Base-by-base conservation (phyloP, 2,888 invertebrate genomes). In the Orthosia gracilis region DNA sequence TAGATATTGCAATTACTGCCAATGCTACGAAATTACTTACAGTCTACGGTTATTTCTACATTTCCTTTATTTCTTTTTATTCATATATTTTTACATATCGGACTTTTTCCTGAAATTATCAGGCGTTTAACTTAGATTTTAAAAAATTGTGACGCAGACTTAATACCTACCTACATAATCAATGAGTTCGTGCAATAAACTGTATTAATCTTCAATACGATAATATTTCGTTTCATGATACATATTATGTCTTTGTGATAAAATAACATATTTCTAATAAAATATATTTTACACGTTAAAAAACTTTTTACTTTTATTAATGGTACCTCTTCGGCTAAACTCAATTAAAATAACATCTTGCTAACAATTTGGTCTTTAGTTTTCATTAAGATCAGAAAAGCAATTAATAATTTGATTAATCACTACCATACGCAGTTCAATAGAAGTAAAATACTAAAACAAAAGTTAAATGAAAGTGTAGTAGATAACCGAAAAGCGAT, bases 401-500 rank as follows among this genome's bases (percentile, higher is more conserved):
- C 26, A 59, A 52, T 52, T 40, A 11, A 21, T 15, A 31, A 31
- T 59, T 40, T 50, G n/a, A n/a, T 18, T 18, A 3, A 50, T 49
- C 18, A 55, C 17, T 18, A 31, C 17, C 4, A 17, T 47, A 40
- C 18, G 26, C 40, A 59, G 21, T 40, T 78, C 1, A 47, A 45
- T 31, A 50, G 18, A n/a, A 12, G 13, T 47, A 31, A 61, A 50
- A 15, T 2, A 55, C 7, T 45, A 52, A 66, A 61, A 31, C 11
- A n/a, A 49, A 52, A 50, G 26, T 57, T 26, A 21, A 69, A 31
- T 45, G 50, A 59, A 67, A 61, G 18, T 59, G n/a, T 65, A 67
- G 45, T 45, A 55, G 55, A 65, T 59, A 76, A 92, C 94, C 96
- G 95, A 93, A 92, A 94, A 96, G 94, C 94, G 94, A 94, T 93